Evolutionary conservation across 2,113 vertebrate genomes (phyloP).

Genomic region (Chunga burmeisteri): DNA sequence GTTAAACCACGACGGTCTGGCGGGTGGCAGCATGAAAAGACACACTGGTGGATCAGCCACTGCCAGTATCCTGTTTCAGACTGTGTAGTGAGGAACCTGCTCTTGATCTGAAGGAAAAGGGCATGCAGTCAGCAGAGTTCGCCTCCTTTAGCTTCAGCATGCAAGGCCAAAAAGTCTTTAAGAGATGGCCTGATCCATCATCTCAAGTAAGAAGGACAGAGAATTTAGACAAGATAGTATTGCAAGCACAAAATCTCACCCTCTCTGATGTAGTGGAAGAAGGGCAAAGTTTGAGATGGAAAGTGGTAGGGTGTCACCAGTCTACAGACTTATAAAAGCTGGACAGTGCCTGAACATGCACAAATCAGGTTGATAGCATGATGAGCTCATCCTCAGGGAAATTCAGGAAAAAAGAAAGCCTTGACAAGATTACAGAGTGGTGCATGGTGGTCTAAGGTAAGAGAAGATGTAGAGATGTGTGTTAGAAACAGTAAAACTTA

Average conservation of each 20-base stretch:
- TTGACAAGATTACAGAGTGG: not conserved
- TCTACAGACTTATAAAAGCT: not conserved
- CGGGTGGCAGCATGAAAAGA: not conserved
- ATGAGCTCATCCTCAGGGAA: not conserved
- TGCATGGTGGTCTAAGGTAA: not conserved
- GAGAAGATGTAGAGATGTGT: not conserved
- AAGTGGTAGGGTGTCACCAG: not conserved
- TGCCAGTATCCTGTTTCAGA: not conserved
- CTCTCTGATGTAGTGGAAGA: not conserved
- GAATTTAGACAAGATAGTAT: not conserved
- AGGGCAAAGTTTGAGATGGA: not conserved
- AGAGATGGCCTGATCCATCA: not conserved
- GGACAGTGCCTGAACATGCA: not conserved
- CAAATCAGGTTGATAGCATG: not conserved
- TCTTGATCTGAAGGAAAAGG: not conserved
- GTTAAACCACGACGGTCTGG: not conserved
- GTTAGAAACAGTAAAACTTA: not conserved
- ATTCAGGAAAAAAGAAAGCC: not conserved
- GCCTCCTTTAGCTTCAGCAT: not conserved
- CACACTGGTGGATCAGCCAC: not conserved
- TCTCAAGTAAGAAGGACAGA: not conserved
- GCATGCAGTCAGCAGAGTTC: not conserved
- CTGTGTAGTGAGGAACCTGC: not conserved
- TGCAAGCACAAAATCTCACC: not conserved
- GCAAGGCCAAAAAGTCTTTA: not conserved